Evolutionary conservation across 2,888 invertebrate species (phyloP), one percentile per base, ranked within the genome.

Genomic region (Eucera pruinosa): DNA sequence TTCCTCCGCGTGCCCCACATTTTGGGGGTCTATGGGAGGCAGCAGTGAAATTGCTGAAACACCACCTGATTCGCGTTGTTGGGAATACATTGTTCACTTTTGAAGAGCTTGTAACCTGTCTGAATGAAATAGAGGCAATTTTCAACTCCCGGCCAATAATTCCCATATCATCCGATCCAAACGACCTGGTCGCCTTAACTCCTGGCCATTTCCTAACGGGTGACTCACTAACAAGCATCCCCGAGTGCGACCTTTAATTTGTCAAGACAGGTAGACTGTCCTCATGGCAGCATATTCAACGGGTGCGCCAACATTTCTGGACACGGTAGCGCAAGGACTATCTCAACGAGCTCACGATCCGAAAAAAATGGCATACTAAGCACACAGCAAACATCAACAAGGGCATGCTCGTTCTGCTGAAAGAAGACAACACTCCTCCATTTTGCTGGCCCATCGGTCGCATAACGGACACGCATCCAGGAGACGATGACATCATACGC

Each of bases 11-110:
- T 2, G 13, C 58, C 1, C 60, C 60, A 13, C 23, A 66, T 1
- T 57, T 66, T 9, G 64, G 64, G 2, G 52, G 64, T 0, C 27
- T 64, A 4, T 64, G n/a, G n/a, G n/a, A n/a, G n/a, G n/a, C n/a
- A n/a, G n/a, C n/a, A n/a, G n/a, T n/a, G n/a, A n/a, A n/a, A n/a
- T n/a, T n/a, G n/a, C n/a, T n/a, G n/a, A n/a, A n/a, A n/a, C n/a
- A n/a, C n/a, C n/a, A n/a, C n/a, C n/a, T n/a, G n/a, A n/a, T n/a
- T n/a, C n/a, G n/a, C n/a, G n/a, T n/a, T n/a, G n/a, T n/a, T n/a
- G n/a, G n/a, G n/a, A n/a, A n/a, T n/a, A n/a, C n/a, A n/a, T n/a
- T n/a, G n/a, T n/a, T n/a, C n/a, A n/a, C n/a, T 0, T 69, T 39
- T 13, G 68, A 52, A 15, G 52, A 39, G n/a, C 15, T 61, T 0